Evolutionary conservation across 2,797 vertebrate genomes (phyloP), one percentile per base, ranked within the genome.

Genomic region (Rhinogobio ventralis): DNA sequence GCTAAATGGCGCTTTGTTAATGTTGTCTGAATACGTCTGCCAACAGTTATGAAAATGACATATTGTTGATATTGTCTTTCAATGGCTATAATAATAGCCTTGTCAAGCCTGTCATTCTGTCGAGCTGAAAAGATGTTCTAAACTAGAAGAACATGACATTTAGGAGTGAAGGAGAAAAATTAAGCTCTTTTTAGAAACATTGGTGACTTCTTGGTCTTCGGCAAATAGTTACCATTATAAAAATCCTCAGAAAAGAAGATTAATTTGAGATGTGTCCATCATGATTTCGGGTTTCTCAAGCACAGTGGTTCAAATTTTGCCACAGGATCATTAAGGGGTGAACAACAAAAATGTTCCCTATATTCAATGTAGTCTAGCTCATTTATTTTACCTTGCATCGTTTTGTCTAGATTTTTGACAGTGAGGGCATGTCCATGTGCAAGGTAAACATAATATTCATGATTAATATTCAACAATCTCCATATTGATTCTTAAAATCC

Each of bases 41-140:
- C 85, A 78, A 30, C 33, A 49, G 28, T 74, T 71, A 51, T 60
- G 17, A 66, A 73, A 36, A 72, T 81, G 62, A 82, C 62, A 74
- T 49, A 23, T 71, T 74, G 82, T 85, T 87, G 89, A 86, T 79
- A 72, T 68, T 23, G 55, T 69, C 57, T 76, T 86, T 46, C 39
- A 64, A n/a, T 51, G 51, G 49, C 49, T 57, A 7, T 73, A 77
- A 86, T 82, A 86, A 86, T 64, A 46, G 81, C 74, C 74, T 79
- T 89, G 86, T 83, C 57, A 77, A 49, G 71, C 83, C 71, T 82
- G 83, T 5, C 75, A 33, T 67, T 86, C 68, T 79, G 89, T 89
- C 83, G 72, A 81, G 88, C 82, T 84, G 39, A 67, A 75, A 84
- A 79, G 64, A 80, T 36, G 72, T 81, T 81, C n/a, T 42, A 72